Conservation (phyloP, 2,888 invertebrate genomes). For the Empis stercorea region DNA sequence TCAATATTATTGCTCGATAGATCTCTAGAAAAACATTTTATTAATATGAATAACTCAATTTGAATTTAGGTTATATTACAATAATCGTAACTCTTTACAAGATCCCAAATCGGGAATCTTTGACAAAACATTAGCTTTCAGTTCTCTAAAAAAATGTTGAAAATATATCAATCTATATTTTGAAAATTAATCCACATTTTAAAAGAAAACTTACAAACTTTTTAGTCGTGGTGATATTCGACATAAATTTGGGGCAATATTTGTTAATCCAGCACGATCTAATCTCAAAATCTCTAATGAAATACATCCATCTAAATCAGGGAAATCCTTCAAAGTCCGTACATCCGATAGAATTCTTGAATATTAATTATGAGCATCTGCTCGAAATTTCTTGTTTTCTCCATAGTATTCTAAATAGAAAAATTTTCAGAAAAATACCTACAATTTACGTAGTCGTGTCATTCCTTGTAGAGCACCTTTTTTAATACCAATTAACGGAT, state of each 20-base stretch:
- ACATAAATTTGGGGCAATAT: slow-evolving; percentile 65
- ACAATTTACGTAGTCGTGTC: slow-evolving; percentile 67
- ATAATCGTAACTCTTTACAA: slow-evolving; percentile 69
- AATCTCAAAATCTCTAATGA: slow-evolving; percentile 68
- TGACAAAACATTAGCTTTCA: slow-evolving; percentile 70
- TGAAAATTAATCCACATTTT: background rate
- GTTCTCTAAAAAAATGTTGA: slow-evolving; percentile 48
- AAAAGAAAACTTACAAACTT: slow-evolving; percentile 60
- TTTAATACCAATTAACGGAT: slow-evolving; percentile 62
- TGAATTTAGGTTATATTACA: slow-evolving; percentile 47
- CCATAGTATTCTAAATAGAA: slow-evolving; percentile 11
- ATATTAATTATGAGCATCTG: slow-evolving; percentile 20
- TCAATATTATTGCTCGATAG: slow-evolving; percentile 72
- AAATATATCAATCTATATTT: background rate
- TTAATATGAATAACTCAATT: no score
- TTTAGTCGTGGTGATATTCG: slow-evolving; percentile 62
- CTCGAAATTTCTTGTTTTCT: slow-evolving; percentile 20
- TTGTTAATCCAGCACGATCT: slow-evolving; percentile 65
- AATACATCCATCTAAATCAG: slow-evolving; percentile 65
- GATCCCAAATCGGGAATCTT: slow-evolving; percentile 61
- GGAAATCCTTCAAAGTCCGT: slow-evolving; percentile 63
- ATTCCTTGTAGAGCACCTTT: slow-evolving; percentile 60
- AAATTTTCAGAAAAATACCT: slow-evolving; percentile 36
- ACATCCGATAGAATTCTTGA: slow-evolving; percentile 75
- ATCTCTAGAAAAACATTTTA: slow-evolving; percentile 48